Evolutionary conservation across 2,888 invertebrate species (phyloP).

Genomic region (Aphelenchoides bicaudatus): DNA sequence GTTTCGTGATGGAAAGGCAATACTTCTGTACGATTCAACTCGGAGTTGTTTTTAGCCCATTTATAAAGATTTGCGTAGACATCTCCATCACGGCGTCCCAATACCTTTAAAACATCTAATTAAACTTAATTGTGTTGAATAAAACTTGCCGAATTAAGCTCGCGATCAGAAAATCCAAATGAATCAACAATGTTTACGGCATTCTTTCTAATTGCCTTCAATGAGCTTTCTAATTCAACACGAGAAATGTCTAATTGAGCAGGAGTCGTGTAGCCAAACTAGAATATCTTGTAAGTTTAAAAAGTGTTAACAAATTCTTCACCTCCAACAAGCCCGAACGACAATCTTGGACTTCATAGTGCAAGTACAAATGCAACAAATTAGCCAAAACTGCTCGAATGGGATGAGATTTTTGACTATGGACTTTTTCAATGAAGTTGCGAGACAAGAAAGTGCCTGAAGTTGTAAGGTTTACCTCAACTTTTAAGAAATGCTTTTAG

Average conservation of each 20-base stretch:
- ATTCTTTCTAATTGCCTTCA: conserved; percentile 74
- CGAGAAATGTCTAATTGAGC: conserved; percentile 45
- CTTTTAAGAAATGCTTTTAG: no score
- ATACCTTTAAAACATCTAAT: no score
- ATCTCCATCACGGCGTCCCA: conserved; percentile 62
- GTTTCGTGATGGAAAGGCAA: conserved; percentile 40
- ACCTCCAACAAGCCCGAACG: conserved; percentile 30
- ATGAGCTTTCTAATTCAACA: conserved; percentile 44
- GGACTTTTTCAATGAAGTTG: conserved; percentile 65
- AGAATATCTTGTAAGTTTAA: conserved; percentile 1
- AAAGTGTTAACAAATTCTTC: background rate
- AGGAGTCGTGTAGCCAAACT: conserved; percentile 41
- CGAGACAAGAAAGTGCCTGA: conserved; percentile 72
- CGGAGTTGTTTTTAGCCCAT: conserved; percentile 55
- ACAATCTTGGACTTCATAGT: conserved; percentile 36
- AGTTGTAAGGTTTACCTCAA: no score
- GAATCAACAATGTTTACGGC: conserved; percentile 86
- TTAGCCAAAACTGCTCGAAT: conserved; percentile 30
- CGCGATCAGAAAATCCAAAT: conserved; percentile 69
- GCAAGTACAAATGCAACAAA: conserved; percentile 32
- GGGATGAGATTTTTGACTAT: conserved; percentile 21
- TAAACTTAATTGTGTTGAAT: no score
- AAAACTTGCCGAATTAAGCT: conserved; percentile 62
- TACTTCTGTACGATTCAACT: conserved; percentile 25
- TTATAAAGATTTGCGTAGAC: conserved; percentile 60